These are phyloP conservation scores for Micoletzkya japonica DNA, from an alignment of 2,888 invertebrate genomes.

Conservation along the genomic window DNA sequence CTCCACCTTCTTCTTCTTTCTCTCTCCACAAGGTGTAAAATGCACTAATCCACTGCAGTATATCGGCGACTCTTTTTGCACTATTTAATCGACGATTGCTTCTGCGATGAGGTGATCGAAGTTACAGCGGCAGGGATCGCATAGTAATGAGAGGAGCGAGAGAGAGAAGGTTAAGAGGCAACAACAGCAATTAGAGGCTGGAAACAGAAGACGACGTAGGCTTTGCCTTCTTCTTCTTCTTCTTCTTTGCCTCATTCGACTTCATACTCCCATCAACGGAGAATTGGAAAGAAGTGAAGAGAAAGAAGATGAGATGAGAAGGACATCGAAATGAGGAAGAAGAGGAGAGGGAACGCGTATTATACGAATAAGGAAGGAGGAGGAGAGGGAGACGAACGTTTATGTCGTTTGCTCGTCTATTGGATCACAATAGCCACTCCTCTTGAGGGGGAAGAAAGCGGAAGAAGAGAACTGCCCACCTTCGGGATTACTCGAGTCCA, in stretches of 20 bases:
- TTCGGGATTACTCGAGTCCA: constrained; percentile 39
- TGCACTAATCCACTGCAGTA: constrained; percentile 1
- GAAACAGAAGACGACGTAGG: neutral
- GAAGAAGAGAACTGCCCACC: no score
- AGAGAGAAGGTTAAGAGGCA: neutral
- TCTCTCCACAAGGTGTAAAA: constrained; percentile 8
- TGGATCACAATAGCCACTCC: no score
- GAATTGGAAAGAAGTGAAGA: no score
- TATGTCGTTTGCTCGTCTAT: no score
- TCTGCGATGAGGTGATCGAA: neutral
- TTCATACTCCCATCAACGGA: neutral
- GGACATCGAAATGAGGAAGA: neutral
- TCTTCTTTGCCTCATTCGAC: neutral
- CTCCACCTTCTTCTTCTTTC: neutral
- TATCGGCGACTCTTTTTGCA: no score
- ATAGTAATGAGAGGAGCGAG: neutral
- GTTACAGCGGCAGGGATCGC: neutral
- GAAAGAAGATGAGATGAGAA: neutral
- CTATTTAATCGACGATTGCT: no score
- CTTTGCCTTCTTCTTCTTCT: neutral
- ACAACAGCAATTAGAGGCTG: neutral
- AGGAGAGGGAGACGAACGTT: neutral
- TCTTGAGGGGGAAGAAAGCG: no score
- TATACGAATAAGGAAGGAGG: neutral
- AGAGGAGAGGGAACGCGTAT: neutral